phyloP scores from a whole-genome alignment of 2,113 vertebrate genomes.

The Cyprinodon tularosa region DNA sequence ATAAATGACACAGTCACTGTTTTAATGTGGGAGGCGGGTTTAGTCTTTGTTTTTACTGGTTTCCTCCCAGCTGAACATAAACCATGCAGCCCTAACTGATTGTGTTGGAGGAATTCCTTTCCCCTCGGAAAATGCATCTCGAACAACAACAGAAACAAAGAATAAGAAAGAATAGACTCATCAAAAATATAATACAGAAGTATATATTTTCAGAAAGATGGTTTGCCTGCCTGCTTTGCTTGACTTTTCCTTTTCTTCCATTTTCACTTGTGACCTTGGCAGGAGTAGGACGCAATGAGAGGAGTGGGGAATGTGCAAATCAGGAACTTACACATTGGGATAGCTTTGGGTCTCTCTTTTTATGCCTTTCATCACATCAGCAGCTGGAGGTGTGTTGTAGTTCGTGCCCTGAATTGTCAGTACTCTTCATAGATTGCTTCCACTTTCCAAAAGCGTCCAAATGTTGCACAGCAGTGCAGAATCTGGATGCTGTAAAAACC shows the following conservation, averaged over 20 bases:
- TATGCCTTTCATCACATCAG: not conserved
- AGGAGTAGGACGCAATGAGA: not conserved
- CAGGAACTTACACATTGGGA: not conserved
- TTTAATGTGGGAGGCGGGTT: not conserved
- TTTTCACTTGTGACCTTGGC: not conserved
- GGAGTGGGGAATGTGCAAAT: not conserved
- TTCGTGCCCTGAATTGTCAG: not conserved
- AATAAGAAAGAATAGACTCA: not conserved
- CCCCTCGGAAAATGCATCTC: not conserved
- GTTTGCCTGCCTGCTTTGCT: not conserved
- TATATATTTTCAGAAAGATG: not conserved
- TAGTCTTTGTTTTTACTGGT: not conserved
- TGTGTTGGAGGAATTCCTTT: not conserved
- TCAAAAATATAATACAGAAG: not conserved
- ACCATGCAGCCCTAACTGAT: not conserved
- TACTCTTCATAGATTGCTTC: not conserved
- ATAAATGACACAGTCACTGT: constrained; percentile 42
- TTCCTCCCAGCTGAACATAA: not conserved
- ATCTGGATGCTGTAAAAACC: not conserved
- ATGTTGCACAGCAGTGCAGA: not conserved
- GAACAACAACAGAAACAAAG: not conserved
- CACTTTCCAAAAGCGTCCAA: not conserved
- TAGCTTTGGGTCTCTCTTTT: not conserved
- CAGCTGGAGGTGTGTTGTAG: not conserved
- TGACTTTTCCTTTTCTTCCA: not conserved